Conservation (phyloP, 2,113 vertebrate genomes). For the Alaudala cheleensis region DNA sequence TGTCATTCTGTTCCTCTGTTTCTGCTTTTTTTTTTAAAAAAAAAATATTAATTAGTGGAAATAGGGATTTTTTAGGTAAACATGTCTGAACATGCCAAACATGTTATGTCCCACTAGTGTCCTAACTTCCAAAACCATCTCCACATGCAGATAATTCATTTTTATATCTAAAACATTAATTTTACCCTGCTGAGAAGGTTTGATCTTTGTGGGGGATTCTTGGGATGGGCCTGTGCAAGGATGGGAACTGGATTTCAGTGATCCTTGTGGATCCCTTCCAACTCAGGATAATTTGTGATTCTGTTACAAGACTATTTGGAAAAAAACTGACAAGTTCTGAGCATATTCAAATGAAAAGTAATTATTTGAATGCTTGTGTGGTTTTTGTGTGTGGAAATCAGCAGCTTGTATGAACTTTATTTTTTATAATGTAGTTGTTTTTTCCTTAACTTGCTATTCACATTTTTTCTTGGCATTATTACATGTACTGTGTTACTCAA, state of each 20-base stretch:
- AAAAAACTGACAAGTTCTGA: not conserved
- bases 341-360: not conserved
- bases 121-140: not conserved
- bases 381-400: not conserved
- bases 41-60: not conserved
- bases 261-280: not conserved
- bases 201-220: not conserved
- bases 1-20: not conserved
- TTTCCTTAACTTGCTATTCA: conserved; percentile 82
- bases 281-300: not conserved
- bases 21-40: not conserved
- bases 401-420: not conserved
- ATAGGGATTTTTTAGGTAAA: not conserved
- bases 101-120: not conserved
- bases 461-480: conserved; percentile 90
- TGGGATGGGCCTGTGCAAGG: not conserved
- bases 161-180: not conserved
- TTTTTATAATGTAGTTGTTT: not conserved
- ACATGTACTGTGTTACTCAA: conserved; percentile 91
- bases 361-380: not conserved
- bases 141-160: not conserved
- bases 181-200: not conserved
- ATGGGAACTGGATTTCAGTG: not conserved
- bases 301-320: not conserved
- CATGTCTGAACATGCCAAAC: not conserved